Percentiles rank a stretch among this genome's conserved stretches.
phyloP scores from a whole-genome alignment of 1,140 invertebrate species.

The Megalonaias nervosa region DNA sequence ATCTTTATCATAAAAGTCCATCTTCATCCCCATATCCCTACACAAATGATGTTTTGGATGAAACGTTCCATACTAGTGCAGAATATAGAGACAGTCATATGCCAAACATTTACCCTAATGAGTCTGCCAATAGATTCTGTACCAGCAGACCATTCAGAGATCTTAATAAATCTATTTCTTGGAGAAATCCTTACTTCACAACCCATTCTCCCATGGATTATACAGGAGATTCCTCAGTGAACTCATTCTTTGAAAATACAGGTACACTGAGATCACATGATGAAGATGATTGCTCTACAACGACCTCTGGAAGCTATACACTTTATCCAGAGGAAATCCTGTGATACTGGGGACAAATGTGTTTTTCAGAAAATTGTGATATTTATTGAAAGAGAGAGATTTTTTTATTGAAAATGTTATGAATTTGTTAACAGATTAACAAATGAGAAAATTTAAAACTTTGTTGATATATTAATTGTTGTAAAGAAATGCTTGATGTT shows the following conservation, averaged over 20 bases:
- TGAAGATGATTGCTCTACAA: constrained; percentile 38
- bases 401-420: too few species aligned
- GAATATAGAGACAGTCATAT: constrained; percentile 9
- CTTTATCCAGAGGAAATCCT: constrained; percentile 31
- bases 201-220: constrained; percentile 18
- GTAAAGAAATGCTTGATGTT: too few species aligned
- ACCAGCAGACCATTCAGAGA: constrained; percentile 6
- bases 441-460: too few species aligned
- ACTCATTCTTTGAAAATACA: constrained; percentile 38
- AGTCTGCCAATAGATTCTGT: constrained; percentile 11
- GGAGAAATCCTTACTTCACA: constrained; percentile 21
- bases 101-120: constrained; percentile 14
- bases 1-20: constrained; percentile 15
- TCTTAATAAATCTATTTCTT: constrained; percentile 13
- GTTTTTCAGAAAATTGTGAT: too few species aligned
- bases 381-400: too few species aligned
- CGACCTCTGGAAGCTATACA: constrained; percentile 33
- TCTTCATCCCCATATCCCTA: constrained; percentile 19
- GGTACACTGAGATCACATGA: constrained; percentile 5
- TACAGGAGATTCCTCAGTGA: constrained; percentile 24
- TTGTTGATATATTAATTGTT: too few species aligned
- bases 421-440: too few species aligned
- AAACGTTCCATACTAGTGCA: background rate
- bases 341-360: background rate
- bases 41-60: background rate